phyloP scores from a whole-genome alignment of 2,113 vertebrate species.

The Baryphthengus martii region DNA sequence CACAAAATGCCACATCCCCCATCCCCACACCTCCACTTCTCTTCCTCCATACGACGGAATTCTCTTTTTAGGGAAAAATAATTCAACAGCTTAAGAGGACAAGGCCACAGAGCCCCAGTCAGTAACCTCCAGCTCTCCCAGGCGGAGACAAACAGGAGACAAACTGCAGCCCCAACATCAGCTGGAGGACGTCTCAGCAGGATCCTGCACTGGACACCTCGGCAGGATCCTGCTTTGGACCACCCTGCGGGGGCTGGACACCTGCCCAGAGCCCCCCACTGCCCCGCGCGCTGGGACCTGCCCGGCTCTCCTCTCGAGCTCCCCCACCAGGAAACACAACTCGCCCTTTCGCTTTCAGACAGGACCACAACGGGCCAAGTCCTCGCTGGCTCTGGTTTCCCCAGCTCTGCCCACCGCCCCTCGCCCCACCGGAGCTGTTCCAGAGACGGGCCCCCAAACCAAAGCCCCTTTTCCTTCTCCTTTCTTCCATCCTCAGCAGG shows the following conservation, averaged over 20 bases:
- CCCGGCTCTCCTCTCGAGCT: background rate
- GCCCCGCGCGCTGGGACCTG: background rate
- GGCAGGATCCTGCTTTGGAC: background rate
- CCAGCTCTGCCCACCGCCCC: background rate
- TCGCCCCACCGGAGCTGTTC: background rate
- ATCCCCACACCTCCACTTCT: background rate
- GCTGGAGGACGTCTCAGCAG: background rate
- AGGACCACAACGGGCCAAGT: background rate
- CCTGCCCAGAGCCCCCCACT: fast-evolving
- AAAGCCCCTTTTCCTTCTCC: background rate
- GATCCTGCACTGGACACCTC: background rate
- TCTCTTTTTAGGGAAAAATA: background rate
- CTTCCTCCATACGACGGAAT: background rate
- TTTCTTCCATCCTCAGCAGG: background rate
- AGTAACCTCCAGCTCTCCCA: background rate
- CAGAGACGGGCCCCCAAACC: background rate
- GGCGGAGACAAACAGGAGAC: fast-evolving
- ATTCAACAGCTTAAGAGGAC: background rate
- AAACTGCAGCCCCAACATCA: background rate
- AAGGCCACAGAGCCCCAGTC: background rate
- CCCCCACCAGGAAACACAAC: background rate
- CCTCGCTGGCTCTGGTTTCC: background rate
- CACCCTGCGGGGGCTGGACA: fast-evolving
- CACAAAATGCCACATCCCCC: too few species aligned
- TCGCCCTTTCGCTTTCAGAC: background rate